Conservation (phyloP, 2,888 invertebrate species). For the Scaptomyza cyrtandrae region DNA sequence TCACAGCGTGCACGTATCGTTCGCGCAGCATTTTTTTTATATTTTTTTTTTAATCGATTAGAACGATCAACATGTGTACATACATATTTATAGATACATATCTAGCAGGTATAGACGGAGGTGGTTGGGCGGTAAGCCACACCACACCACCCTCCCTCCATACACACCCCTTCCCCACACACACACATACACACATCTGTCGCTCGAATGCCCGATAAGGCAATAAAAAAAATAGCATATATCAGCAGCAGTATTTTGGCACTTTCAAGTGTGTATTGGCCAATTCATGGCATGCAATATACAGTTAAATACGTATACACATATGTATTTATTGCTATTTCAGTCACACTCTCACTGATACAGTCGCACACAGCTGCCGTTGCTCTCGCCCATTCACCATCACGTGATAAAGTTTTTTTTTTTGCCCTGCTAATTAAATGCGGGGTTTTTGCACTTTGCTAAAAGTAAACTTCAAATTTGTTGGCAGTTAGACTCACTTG, state of each 20-base stretch:
- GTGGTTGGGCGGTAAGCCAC: no score
- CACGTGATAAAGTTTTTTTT: conserved; percentile 70
- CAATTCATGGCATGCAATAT: conserved; percentile 44
- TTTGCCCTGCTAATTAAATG: conserved; percentile 69
- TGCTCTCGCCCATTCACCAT: conserved; percentile 41
- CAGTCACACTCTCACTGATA: conserved; percentile 30
- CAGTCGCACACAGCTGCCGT: not conserved
- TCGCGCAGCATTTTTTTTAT: conserved; percentile 34
- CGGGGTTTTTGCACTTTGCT: conserved; percentile 75
- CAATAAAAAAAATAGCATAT: conserved; percentile 42
- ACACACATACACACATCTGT: not conserved
- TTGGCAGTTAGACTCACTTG: conserved; percentile 41
- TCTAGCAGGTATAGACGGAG: not conserved
- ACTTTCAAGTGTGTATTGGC: conserved; percentile 70
- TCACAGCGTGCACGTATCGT: conserved; percentile 42
- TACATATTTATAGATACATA: not conserved
- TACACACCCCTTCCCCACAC: conserved; percentile 15
- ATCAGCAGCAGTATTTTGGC: conserved; percentile 62
- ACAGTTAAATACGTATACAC: conserved; percentile 5
- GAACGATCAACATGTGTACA: conserved; percentile 36
- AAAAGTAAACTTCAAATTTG: conserved; percentile 57
- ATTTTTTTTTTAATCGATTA: conserved; percentile 68
- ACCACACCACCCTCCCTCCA: not conserved
- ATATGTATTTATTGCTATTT: conserved; percentile 45
- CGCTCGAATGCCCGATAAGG: conserved; percentile 56